Evolutionary conservation across 2,797 vertebrate genomes (phyloP), one percentile per base, ranked within the genome.

Genomic region (Rhabdophis nuchalis): DNA sequence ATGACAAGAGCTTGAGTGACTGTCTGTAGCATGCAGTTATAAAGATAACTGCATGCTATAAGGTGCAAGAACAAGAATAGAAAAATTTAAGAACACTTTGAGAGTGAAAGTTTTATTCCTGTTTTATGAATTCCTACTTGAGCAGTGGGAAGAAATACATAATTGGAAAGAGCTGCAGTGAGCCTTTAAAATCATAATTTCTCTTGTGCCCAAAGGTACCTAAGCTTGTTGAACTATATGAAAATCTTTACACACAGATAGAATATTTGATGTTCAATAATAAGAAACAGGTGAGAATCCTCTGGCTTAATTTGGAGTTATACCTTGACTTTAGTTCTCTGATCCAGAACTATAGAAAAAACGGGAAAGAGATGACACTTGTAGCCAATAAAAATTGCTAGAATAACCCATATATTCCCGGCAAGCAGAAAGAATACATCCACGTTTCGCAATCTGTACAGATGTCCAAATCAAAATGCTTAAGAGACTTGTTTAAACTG

Each of bases 381-480:
- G 77, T 3, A 29, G 27, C 41, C 36, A 46, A 64, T 46, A 64
- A 91, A 91, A 53, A 92, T 50, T 8, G 53, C 29, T 86, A 93
- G 93, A 90, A 91, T 50, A 92, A 85, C 93, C 92, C 89, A 92
- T 94, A 94, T 93, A 85, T 90, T 92, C 93, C 32, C 90, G 57
- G 53, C 88, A 92, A 95, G 95, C 95, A 95, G 94, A 32, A 94
- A 91, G 61, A 60, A 93, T 92, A 36, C 92, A 90, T 95, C 94
- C 85, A 61, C 32, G 91, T 96, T 96, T n/a, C 94, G 94, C 94
- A 96, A 86, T 92, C 88, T 27, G 91, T 95, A 90, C 91, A 86
- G 94, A 95, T 95, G 87, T 95, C 87, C 94, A 95, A 97, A 96
- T 95, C 96, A 94, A 96, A 96, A 95, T 95, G 85, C 87, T 54